Evolutionary conservation across 2,888 invertebrate genomes (phyloP).

Genomic region (Pristionchus japonicus): DNA sequence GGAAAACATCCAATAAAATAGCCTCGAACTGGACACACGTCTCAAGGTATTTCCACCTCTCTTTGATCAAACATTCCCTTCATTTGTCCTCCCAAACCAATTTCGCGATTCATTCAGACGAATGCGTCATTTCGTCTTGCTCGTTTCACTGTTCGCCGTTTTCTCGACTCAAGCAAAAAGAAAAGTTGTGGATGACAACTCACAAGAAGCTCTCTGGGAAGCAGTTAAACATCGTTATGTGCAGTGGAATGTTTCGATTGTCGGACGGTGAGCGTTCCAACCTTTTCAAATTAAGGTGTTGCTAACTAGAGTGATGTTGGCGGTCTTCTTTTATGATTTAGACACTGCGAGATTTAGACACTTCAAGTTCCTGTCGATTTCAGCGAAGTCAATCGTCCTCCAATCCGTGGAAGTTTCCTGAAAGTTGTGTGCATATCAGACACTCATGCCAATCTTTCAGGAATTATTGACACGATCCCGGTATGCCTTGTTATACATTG

Average conservation of each 20-base stretch:
- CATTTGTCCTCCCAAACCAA: background rate
- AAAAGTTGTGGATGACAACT: constrained; percentile 36
- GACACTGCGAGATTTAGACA: no score
- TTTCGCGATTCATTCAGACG: background rate
- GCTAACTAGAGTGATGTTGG: no score
- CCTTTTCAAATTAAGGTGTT: no score
- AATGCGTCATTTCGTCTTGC: background rate
- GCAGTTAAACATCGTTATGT: constrained; percentile 14
- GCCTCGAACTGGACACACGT: background rate
- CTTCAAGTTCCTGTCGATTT: background rate
- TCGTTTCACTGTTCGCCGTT: background rate
- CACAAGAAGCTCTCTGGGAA: constrained; percentile 36
- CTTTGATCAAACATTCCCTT: background rate
- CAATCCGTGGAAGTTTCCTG: background rate
- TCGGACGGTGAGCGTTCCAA: background rate
- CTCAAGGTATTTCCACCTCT: background rate
- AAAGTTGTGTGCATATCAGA: constrained; percentile 87
- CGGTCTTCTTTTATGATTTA: no score
- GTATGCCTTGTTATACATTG: background rate
- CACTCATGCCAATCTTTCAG: constrained; percentile 81
- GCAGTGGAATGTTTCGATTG: constrained; percentile 16
- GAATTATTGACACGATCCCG: constrained; percentile 81
- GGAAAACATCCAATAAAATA: background rate
- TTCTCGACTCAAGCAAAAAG: background rate
- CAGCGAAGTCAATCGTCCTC: constrained; percentile 36